Conservation (phyloP, 2,113 vertebrate species). For the Merops nubicus region DNA sequence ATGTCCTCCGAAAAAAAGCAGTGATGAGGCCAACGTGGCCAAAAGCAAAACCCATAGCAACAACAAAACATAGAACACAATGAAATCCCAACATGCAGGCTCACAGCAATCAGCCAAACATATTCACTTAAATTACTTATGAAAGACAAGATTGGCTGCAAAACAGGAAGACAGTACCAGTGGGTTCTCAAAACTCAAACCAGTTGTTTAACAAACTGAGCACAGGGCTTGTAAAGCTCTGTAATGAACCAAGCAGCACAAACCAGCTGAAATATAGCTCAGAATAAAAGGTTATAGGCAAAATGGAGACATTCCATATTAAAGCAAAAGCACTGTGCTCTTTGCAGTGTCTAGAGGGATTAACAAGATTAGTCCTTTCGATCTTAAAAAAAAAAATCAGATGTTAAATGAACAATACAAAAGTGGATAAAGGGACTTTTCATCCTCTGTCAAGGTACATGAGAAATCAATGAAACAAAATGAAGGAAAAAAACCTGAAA, state of each 20-base stretch:
- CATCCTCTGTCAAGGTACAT: not conserved
- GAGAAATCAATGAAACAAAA: not conserved
- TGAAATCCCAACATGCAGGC: not conserved
- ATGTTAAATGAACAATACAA: not conserved
- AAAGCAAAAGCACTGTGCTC: not conserved
- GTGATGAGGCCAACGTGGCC: not conserved
- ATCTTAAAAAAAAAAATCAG: not conserved
- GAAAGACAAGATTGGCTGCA: not conserved
- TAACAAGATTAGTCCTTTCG: not conserved
- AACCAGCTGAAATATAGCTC: not conserved
- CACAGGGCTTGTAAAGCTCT: not conserved
- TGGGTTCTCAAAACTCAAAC: not conserved
- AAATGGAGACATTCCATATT: not conserved
- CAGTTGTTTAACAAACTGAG: not conserved
- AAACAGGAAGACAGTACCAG: not conserved
- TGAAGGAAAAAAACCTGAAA: not conserved
- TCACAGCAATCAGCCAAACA: not conserved
- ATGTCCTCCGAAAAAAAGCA: not conserved
- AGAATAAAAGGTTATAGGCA: not conserved
- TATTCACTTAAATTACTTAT: not conserved
- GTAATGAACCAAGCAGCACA: not conserved
- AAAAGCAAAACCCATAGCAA: slow-evolving; percentile 14
- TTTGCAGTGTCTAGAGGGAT: not conserved
- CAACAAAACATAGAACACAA: not conserved
- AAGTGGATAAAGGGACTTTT: not conserved